These are phyloP conservation scores for Lysandra coridon DNA, from an alignment of 2,888 invertebrate genomes.

Conservation along the genomic window DNA sequence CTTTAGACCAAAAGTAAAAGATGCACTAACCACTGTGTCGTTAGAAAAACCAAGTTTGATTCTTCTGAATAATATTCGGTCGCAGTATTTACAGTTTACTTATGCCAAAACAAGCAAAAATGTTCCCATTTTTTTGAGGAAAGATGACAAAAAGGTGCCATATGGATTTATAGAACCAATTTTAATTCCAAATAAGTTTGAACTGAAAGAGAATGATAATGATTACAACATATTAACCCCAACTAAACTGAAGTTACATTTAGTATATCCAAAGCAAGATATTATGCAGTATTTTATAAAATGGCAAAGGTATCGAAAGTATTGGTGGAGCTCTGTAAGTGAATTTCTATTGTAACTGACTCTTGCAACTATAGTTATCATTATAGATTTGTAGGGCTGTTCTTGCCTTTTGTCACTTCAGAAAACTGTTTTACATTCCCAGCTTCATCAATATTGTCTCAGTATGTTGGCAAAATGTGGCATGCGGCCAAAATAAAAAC, in stretches of 20 bases:
- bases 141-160: constrained; percentile 42
- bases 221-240: constrained; percentile 44
- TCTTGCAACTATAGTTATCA: no score
- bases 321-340: constrained; percentile 91
- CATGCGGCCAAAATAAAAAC: no score
- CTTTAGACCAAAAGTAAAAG: constrained; percentile 51
- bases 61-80: constrained; percentile 60
- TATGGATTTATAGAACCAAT: constrained; percentile 52
- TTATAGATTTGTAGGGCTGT: no score
- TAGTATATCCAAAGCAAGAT: constrained; percentile 69
- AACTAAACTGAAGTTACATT: constrained; percentile 59
- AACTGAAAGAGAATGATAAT: constrained; percentile 45
- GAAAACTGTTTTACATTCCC: no score
- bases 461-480: no score
- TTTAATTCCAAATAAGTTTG: constrained; percentile 40
- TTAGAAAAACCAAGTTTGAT: constrained; percentile 57
- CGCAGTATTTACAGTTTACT: constrained; percentile 61
- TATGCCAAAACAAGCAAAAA: constrained; percentile 56
- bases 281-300: constrained; percentile 85
- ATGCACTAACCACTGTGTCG: constrained; percentile 46
- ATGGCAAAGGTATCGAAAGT: constrained; percentile 88
- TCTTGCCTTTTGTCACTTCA: no score
- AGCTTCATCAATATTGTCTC: no score
- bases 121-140: constrained; percentile 55
- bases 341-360: not conserved